Conservation (phyloP, 2,797 vertebrate species). For the Hozukius guyotensis region DNA sequence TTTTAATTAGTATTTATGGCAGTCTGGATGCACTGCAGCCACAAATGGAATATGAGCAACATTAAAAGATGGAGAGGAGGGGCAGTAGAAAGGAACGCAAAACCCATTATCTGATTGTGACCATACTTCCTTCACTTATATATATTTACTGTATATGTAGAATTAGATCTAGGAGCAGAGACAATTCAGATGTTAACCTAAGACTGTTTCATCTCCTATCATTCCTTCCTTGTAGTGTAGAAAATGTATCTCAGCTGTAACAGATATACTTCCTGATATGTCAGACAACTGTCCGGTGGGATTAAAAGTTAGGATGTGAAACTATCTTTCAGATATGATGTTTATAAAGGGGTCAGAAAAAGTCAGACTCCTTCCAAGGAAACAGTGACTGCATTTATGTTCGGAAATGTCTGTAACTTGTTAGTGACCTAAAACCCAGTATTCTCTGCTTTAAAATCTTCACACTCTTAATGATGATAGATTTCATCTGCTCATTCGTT, state of each 20-base stretch:
- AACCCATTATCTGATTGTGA: neutral
- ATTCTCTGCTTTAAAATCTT: slow-evolving; percentile 15
- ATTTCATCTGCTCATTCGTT: slow-evolving; percentile 15
- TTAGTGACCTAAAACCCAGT: neutral
- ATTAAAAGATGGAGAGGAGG: neutral
- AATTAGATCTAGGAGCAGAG: neutral
- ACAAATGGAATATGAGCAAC: slow-evolving; percentile 14
- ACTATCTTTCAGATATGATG: neutral
- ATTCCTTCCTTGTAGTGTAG: neutral
- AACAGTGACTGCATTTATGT: neutral
- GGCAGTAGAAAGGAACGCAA: neutral
- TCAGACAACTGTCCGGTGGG: neutral
- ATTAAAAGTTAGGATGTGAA: neutral
- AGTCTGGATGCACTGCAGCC: slow-evolving; percentile 24
- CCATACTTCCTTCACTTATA: neutral
- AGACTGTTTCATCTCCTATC: neutral
- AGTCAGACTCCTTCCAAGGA: neutral
- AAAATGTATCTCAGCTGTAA: neutral
- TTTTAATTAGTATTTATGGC: slow-evolving; percentile 25
- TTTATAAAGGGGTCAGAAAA: neutral
- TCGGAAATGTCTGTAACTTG: neutral
- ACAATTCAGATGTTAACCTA: neutral
- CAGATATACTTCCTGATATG: neutral
- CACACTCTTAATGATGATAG: slow-evolving; percentile 13
- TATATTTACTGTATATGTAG: neutral